Evolutionary conservation across 1,140 invertebrate species (phyloP).

Genomic region (Idris sp.): DNA sequence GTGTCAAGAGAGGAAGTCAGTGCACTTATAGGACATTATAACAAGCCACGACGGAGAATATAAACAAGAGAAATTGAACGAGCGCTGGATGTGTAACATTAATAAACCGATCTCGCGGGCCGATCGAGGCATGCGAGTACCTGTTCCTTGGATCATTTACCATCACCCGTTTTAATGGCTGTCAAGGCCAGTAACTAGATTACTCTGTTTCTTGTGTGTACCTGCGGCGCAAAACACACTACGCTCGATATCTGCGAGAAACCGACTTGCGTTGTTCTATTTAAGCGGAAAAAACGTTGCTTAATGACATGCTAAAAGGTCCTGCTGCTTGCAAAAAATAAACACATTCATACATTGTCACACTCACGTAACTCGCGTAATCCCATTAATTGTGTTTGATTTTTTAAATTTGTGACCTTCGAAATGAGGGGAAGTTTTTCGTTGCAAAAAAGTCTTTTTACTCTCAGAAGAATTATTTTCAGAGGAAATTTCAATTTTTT

Average conservation of each 20-base stretch:
- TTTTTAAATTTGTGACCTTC: too few relatives aligned
- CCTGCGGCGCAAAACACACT: constrained; percentile 42
- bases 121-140: constrained; percentile 51
- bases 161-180: constrained; percentile 61
- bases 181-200: constrained; percentile 74
- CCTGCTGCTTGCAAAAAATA: constrained; percentile 24
- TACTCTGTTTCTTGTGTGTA: constrained; percentile 68
- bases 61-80: constrained; percentile 61
- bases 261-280: constrained; percentile 54
- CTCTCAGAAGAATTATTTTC: too few relatives aligned
- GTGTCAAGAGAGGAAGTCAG: constrained; percentile 53
- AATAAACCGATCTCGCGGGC: constrained; percentile 57
- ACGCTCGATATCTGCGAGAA: too few relatives aligned
- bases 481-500: too few relatives aligned
- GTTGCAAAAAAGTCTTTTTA: too few relatives aligned
- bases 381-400: constrained; percentile 5
- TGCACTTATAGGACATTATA: constrained; percentile 70
- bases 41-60: constrained; percentile 51
- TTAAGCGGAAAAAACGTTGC: constrained; percentile 19
- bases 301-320: constrained; percentile 44
- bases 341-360: background rate
- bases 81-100: constrained; percentile 49
- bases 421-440: too few relatives aligned
- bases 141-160: constrained; percentile 60
- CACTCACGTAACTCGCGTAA: constrained; percentile 1